Base-by-base conservation (phyloP, 2,113 vertebrate species). In the Tiliqua scincoides region DNA sequence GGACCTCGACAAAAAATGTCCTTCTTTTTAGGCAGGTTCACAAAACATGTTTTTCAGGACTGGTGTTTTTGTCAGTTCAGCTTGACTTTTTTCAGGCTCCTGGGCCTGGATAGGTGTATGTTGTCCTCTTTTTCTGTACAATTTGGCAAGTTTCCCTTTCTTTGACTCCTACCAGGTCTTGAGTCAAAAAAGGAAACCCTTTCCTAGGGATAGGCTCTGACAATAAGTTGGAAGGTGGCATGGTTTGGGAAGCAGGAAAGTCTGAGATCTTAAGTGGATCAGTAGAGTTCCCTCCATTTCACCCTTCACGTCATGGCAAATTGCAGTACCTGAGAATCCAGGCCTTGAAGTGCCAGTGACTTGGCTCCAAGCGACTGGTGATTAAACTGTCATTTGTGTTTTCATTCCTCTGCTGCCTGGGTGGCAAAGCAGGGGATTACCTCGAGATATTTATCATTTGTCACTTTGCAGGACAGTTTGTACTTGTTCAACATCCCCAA, bases 351-450 rank as follows among this genome's bases (percentile, higher is more conserved):
- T 62, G 43, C 30, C 40, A 20, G 62, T 72, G 68, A 79, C 20
- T 7, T 1, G 0, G 61, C 1, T 54, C 35, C 82, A 48, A 65
- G 52, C 3, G 57, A 54, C 40, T 57, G 67, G 2, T 40, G 11
- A 25, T 4, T 25, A n/a, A 84, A 87, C 61, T 54, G 30, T 62
- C 52, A 21, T 43, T 3, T 3, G 1, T 21, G 63, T 68, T 70
- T 88, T 68, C 12, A 0, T 72, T 83, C 14, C 7, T 2, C 1
- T 18, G 0, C 0, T 0, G 6, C 37, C 63, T 30, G 11, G 25
- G 18, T 80, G 61, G 83, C 88, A 35, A 3, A 43, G 23, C 67
- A 80, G 57, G 9, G 48, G 73, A 30, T 76, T 1, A 0, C 65
- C 80, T 72, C 14, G 81, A 89, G 83, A 74, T 90, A 88, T 48